A percentile compares a stretch with the other conserved stretches of the same genome.
These are phyloP conservation scores for Apus apus DNA, from an alignment of 2,113 vertebrate genomes.

Conservation along the genomic window DNA sequence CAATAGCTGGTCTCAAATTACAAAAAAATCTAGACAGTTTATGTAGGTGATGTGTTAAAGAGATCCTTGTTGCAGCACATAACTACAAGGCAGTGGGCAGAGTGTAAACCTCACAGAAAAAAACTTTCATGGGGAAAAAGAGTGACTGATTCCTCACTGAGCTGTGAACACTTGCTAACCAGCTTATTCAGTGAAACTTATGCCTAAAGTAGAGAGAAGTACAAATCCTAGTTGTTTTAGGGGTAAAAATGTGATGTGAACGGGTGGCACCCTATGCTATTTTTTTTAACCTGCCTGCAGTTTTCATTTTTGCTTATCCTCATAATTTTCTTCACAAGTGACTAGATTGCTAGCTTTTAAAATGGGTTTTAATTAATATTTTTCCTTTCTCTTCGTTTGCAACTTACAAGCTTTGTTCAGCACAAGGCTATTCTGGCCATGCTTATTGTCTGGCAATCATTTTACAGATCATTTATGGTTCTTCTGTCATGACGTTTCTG, in stretches of 20 bases:
- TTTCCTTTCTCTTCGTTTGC: neutral
- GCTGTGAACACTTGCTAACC: neutral
- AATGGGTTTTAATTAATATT: neutral
- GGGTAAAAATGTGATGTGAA: neutral
- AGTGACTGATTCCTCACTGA: neutral
- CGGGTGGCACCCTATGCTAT: neutral
- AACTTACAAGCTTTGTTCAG: neutral
- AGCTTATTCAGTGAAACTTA: neutral
- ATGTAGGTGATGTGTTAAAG: constrained; percentile 32
- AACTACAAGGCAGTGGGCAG: neutral
- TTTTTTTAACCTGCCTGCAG: neutral
- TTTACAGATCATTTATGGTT: neutral
- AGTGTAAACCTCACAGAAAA: neutral
- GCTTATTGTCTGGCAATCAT: neutral
- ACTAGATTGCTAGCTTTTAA: neutral
- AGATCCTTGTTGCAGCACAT: neutral
- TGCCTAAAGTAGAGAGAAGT: neutral
- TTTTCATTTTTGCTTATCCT: neutral
- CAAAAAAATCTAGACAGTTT: neutral
- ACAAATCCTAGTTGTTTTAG: neutral
- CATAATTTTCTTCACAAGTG: neutral
- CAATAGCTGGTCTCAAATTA: constrained; percentile 18
- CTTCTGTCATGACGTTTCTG: neutral
- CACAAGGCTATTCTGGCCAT: neutral
- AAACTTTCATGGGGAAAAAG: accelerated